These are phyloP conservation scores for Harpagoxenus sublaevis DNA, from an alignment of 2,888 invertebrate genomes.

Conservation along the genomic window DNA sequence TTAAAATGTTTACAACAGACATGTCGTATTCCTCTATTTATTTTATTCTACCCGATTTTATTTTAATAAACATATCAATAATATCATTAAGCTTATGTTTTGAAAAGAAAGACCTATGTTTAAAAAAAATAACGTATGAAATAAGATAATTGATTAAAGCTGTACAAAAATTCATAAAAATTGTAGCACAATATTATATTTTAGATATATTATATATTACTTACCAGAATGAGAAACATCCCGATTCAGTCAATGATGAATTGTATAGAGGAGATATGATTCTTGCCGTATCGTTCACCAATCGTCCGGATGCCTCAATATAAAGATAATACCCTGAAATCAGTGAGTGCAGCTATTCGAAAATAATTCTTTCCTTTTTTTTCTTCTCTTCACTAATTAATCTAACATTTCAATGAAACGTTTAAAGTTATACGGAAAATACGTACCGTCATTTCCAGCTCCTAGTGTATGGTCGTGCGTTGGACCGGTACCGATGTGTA, in stretches of 20 bases:
- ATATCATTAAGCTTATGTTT: background rate
- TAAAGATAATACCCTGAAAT: slow-evolving; percentile 93
- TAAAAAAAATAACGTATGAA: background rate
- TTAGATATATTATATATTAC: slow-evolving; percentile 2
- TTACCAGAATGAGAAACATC: slow-evolving; percentile 87
- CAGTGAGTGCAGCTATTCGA: background rate
- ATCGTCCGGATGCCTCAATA: slow-evolving; percentile 91
- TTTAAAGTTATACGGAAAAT: background rate
- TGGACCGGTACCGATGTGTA: slow-evolving; percentile 91
- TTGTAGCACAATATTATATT: background rate
- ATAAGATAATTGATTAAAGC: background rate
- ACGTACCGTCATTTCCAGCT: slow-evolving; percentile 86
- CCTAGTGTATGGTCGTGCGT: slow-evolving; percentile 92
- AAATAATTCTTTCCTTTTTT: slow-evolving; percentile 3
- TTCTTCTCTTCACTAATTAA: background rate
- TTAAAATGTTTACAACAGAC: background rate
- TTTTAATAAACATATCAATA: background rate
- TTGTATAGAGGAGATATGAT: slow-evolving; percentile 91
- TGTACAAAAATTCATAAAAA: background rate
- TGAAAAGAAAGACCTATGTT: background rate
- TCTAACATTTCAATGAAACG: background rate
- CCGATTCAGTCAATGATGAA: slow-evolving; percentile 83
- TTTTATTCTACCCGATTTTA: background rate
- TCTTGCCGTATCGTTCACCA: slow-evolving; percentile 90
- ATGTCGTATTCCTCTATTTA: background rate